Evolutionary conservation across 2,888 invertebrate species (phyloP), one percentile per base, ranked within the genome.

Genomic region (Melolontha melolontha): DNA sequence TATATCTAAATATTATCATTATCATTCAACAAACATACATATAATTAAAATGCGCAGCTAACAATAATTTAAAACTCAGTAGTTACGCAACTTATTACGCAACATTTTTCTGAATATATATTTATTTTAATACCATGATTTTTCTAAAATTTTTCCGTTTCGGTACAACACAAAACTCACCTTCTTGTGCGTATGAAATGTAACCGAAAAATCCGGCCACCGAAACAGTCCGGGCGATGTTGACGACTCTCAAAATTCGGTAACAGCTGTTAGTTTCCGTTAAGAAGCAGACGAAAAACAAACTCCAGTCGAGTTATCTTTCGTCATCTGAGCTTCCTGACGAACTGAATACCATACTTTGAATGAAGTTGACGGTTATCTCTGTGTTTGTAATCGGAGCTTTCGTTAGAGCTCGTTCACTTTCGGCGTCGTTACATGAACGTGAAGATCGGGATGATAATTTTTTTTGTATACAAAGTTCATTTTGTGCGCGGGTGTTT

Each of bases 361-460:
- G 22, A 57, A 57, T 57, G 57, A 57, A 57, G 27, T 42, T 17
- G 27, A 57, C 57, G 42, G 41, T 57, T 57, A 57, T 57, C 57
- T 57, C 22, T 22, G 42, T 8, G 41, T 12, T 6, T 27, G 27
- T 57, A 41, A 17, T 42, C 7, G 41, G 10, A 57, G 57, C 57
- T 57, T 57, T 57, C 57, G 57, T 42, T 16, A 8, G 11, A 42
- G 42, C n/a, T 57, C 57, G 57, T 52, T 34, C 27, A n/a, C 34
- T 11, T 14, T 52, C 51, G 51, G 7, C 12, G 34, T 34, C 2
- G 51, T 34, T 52, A 34, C 51, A 34, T 52, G 12, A 52, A 29
- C 51, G 34, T 10, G 17, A 49, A 49, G 49, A 17, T 16, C 11
- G 17, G 22, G 10, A 49, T 22, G 17, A 49, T 49, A 11, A 49